Conservation (phyloP, 2,797 vertebrate genomes). For the Lepus oiostolus region DNA sequence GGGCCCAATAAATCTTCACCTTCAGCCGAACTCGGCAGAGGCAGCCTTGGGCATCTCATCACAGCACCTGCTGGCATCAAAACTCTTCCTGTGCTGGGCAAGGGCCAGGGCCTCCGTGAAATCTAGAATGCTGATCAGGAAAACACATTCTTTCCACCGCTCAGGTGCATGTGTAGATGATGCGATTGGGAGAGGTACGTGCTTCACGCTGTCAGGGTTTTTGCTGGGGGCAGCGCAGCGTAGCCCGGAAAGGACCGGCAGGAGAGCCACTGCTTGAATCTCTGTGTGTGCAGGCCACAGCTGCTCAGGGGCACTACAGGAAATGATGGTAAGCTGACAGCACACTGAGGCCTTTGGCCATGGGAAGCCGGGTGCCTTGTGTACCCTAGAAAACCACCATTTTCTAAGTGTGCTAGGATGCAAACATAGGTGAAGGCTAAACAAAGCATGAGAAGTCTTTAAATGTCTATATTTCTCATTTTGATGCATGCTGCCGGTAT, state of each 20-base stretch:
- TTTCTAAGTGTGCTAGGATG: background rate
- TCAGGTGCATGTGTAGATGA: background rate
- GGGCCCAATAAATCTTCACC: background rate
- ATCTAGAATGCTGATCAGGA: background rate
- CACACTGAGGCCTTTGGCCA: too few relatives aligned
- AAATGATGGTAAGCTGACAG: background rate
- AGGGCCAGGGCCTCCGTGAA: background rate
- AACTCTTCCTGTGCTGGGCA: background rate
- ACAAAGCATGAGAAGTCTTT: background rate
- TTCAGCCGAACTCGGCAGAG: background rate
- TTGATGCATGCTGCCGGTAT: background rate
- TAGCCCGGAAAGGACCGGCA: background rate
- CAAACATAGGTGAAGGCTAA: background rate
- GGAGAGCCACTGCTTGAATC: background rate
- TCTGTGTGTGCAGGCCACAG: background rate
- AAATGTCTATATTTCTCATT: background rate
- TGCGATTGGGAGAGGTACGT: rapidly evolving
- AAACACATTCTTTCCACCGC: background rate
- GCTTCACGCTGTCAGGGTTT: background rate
- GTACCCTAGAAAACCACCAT: background rate
- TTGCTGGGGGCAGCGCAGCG: background rate
- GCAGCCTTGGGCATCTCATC: background rate
- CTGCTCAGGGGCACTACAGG: background rate
- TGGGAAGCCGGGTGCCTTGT: rapidly evolving
- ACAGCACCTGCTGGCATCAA: background rate